These are phyloP conservation scores for Napeogenes inachia DNA, from an alignment of 2,888 invertebrate genomes.

Conservation along the genomic window DNA sequence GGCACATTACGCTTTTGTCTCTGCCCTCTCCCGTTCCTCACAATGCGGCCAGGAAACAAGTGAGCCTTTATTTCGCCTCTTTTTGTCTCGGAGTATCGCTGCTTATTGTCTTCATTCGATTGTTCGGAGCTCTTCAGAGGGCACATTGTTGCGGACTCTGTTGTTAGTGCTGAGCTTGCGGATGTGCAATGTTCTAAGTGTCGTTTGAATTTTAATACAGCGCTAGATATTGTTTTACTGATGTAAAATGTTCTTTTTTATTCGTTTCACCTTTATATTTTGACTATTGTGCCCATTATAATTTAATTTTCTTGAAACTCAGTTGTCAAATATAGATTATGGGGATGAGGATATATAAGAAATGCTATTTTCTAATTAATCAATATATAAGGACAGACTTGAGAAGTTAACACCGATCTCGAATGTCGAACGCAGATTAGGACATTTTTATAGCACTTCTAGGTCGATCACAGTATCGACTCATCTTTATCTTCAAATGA, in stretches of 20 bases:
- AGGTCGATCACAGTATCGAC: slow-evolving; percentile 8
- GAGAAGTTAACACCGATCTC: too few relatives aligned
- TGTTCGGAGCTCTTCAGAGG: slow-evolving; percentile 78
- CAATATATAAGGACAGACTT: too few relatives aligned
- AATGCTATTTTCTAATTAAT: too few relatives aligned
- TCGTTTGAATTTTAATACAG: slow-evolving; percentile 68
- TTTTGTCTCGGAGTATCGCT: slow-evolving; percentile 79
- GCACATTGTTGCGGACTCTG: slow-evolving; percentile 75
- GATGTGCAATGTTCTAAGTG: slow-evolving; percentile 72
- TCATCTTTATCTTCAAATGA: slow-evolving; percentile 66
- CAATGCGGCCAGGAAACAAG: slow-evolving; percentile 79
- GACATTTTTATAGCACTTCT: slow-evolving; percentile 15
- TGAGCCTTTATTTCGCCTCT: slow-evolving; percentile 79
- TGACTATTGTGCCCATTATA: too few relatives aligned
- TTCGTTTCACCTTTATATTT: background rate
- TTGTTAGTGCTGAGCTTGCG: slow-evolving; percentile 74
- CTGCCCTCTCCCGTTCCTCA: slow-evolving; percentile 77
- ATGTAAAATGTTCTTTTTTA: slow-evolving; percentile 1
- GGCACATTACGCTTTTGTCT: slow-evolving; percentile 78
- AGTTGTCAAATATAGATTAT: too few relatives aligned
- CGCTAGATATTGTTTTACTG: slow-evolving; percentile 40
- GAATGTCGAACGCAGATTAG: too few relatives aligned
- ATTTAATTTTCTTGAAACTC: too few relatives aligned
- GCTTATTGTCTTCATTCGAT: slow-evolving; percentile 80
- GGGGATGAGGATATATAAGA: too few relatives aligned